These are phyloP conservation scores for Xiphorhynchus erythropygius DNA, from an alignment of 2,797 vertebrate genomes.

Conservation along the genomic window DNA sequence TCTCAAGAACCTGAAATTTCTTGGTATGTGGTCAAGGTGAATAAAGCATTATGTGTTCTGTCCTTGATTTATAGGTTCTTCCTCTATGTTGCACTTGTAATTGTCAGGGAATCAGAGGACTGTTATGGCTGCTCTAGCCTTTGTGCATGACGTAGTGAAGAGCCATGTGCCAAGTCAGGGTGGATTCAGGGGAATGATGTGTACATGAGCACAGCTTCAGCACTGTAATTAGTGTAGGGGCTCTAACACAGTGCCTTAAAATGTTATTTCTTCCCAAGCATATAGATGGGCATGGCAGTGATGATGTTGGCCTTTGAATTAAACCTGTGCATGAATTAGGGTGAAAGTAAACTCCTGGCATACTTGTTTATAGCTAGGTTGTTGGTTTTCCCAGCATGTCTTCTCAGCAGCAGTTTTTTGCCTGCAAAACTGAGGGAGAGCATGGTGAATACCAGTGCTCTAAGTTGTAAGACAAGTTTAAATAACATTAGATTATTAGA, in stretches of 20 bases:
- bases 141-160: background rate
- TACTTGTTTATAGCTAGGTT: background rate
- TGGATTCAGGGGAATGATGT: background rate
- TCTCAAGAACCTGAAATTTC: background rate
- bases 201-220: background rate
- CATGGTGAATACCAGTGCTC: background rate
- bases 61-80: background rate
- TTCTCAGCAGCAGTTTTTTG: background rate
- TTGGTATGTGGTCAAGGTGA: background rate
- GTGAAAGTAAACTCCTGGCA: background rate
- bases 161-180: background rate
- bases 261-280: background rate
- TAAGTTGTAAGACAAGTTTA: background rate
- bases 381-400: background rate
- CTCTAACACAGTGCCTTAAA: background rate
- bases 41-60: background rate
- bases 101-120: background rate
- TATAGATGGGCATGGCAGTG: background rate
- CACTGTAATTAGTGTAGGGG: background rate
- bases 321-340: background rate
- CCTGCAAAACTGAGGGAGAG: background rate
- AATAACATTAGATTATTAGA: background rate
- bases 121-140: background rate
- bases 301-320: background rate
- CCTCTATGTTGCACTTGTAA: background rate